Base-by-base conservation (phyloP, 1,140 invertebrate genomes). In the Drosophila cardini region DNA sequence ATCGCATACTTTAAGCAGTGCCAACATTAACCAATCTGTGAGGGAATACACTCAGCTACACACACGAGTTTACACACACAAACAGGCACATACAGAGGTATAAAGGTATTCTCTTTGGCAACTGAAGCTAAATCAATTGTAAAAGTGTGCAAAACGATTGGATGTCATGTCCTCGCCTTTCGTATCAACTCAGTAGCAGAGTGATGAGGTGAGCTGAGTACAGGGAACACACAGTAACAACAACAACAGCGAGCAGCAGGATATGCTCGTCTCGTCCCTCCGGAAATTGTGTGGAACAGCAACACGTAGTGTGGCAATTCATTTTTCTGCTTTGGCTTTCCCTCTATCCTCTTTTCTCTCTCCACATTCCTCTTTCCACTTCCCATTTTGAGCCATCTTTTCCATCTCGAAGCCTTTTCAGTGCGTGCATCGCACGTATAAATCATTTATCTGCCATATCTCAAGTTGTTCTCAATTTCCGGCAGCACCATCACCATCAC, bases 201-300 rank as follows among this genome's bases (percentile, higher is more conserved):
- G 56, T 87, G 78, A 86, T 87, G 80, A 87, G 77, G 75, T 82
- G 75, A 42, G 62, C 32, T 15, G 40, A 7, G 34, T 43, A 26
- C 21, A 26, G 21, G 21, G 21, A 26, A 26, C 21, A 26, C 15
- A 26, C 36, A 21, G 46, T 10, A 45, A 26, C 52, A 21, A 8
- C 52, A 43, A 43, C 52, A 21, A 8, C 52, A 43, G 36, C 38
- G 2, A 60, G 8, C 43, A 40, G 30, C 43, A 48, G 70, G 60
- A 62, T 65, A 15, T 68, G 63, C 53, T 43, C 32, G 67, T 69
- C 65, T 72, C 58, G 57, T 69, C 42, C 65, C 58, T 67, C 84
- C 83, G 83, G 84, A 86, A 86, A 86, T 86, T 86, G 83, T 72
- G 84, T 83, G 76, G 69, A 79, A 77, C 69, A 87, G 83, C 83